Base-by-base conservation (phyloP, 2,888 invertebrate species). In the Epirrhoe tristata region DNA sequence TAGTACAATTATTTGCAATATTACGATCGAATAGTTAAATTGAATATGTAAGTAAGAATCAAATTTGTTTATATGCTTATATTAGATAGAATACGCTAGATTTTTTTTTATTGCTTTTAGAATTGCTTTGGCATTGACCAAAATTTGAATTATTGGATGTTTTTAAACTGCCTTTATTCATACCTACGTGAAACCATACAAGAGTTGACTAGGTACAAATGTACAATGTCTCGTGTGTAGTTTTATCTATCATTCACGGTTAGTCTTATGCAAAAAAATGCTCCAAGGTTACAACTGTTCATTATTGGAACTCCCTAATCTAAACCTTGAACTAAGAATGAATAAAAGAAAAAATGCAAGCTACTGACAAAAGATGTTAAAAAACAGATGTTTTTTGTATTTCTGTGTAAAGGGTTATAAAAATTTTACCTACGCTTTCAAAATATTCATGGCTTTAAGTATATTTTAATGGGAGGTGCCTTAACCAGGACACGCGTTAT, bases 211-310 rank as follows among this genome's bases (percentile, higher is more conserved):
- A 43, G 24, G 24, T 24, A 24, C 39, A 43, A 43, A 43, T 1
- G 24, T 24, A 24, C 39, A 43, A 43, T 43, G 39, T 43, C 39
- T 12, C 39, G 39, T 12, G 39, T 43, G 39, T 43, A 43, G 39
- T 43, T 39, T 39, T 43, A 43, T 43, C 39, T 43, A 43, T 43
- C 39, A 43, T 43, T 43, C 39, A 43, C 12, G 73, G 73, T 73
- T 71, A 72, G 39, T 43, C 39, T 43, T 43, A 43, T 43, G 39
- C 39, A 43, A 43, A 43, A 36, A 43, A 43, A 43, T 43, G 39
- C 39, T 12, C 12, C 39, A 43, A 43, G 39, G 39, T 43, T 43
- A 48, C 48, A 16, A 48, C 48, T 16, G 14, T 48, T 48, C 16
- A 16, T 48, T 48, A 48, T 43, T 43, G 39, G 39, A 43, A 43